phyloP scores from a whole-genome alignment of 2,888 invertebrate species.

The Epiblema foenella region DNA sequence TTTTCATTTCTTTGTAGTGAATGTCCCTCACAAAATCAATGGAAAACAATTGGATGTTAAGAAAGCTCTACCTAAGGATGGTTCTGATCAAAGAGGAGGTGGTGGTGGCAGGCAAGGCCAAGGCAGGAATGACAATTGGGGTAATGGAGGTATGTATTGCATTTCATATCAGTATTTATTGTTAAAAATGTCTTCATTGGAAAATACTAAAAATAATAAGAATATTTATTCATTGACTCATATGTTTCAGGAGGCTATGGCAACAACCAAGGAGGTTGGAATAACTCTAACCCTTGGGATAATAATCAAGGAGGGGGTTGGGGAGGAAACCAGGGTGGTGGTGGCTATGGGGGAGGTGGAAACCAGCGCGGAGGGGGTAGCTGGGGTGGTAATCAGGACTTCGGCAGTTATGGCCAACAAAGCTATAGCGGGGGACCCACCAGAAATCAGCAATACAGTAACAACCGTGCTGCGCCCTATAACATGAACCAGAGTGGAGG shows the following conservation, averaged over 20 bases:
- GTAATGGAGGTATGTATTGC: conserved; percentile 68
- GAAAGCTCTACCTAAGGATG: conserved; percentile 95
- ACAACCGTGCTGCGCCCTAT: conserved; percentile 89
- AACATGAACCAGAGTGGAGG: conserved; percentile 87
- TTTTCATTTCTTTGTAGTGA: conserved; percentile 80
- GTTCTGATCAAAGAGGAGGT: conserved; percentile 83
- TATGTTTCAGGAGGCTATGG: conserved; percentile 78
- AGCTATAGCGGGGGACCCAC: conserved; percentile 94
- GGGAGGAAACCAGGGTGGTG: conserved; percentile 59
- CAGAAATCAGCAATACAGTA: conserved; percentile 89
- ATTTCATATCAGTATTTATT: not conserved
- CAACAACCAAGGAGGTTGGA: conserved; percentile 84
- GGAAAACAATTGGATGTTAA: conserved; percentile 96
- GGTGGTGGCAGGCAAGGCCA: conserved; percentile 78
- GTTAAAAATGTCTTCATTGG: conserved; percentile 1
- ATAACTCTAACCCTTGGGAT: conserved; percentile 81
- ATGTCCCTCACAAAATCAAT: conserved; percentile 93
- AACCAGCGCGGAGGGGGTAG: conserved; percentile 75
- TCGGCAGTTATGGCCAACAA: conserved; percentile 93
- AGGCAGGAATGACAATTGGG: conserved; percentile 56
- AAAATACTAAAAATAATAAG: not conserved
- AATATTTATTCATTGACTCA: not conserved
- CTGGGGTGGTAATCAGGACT: conserved; percentile 88
- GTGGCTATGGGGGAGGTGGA: conserved; percentile 65
- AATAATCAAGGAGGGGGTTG: conserved; percentile 63